Base-by-base conservation (phyloP, 2,888 invertebrate genomes). In the Diarsia mendica region DNA sequence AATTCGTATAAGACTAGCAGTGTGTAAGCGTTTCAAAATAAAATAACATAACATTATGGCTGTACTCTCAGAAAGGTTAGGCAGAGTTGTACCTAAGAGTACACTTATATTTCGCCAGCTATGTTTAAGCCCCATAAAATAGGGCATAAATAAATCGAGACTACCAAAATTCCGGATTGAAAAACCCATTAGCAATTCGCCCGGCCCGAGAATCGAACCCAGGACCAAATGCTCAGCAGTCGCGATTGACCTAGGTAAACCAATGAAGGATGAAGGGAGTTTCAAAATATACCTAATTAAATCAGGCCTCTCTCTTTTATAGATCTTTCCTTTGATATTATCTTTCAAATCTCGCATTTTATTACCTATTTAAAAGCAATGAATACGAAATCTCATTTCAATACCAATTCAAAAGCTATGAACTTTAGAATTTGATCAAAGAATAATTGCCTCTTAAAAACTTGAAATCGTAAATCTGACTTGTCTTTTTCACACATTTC, bases 391-490 rank as follows among this genome's bases (percentile, higher is more conserved):
- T 49, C 55, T 44, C 58, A 58, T 65, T 75, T 48, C 18, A 53
- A 61, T 39, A 28, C 70, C 51, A 8, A 79, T 77, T 71, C 60
- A 46, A 79, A 65, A 71, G 46, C 58, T 51, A 58, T 58, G 53
- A 20, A 69, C 49, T 66, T 49, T 10, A 39, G 18, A 68, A 48
- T 63, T 66, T 78, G 20, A 61, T 61, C 46, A 68, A 55, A 80
- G 63, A 73, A 33, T 79, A 4, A 68, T 75, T 8, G 60, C 60
- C 65, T 75, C 60, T 58, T 20, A 67, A 67, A 75, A 79, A 73
- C 68, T 66, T 68, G 44, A 65, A 28, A 46, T 80, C 81, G 48
- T 79, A 75, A 79, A 80, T 79, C 68, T 68, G 28, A 33, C 20
- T 65, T 46, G 81, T 69, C 81, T 46, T 61, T 46, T 66, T 75